Base-by-base conservation (phyloP, 2,797 vertebrate species). In the Ctenopoma multispine region DNA sequence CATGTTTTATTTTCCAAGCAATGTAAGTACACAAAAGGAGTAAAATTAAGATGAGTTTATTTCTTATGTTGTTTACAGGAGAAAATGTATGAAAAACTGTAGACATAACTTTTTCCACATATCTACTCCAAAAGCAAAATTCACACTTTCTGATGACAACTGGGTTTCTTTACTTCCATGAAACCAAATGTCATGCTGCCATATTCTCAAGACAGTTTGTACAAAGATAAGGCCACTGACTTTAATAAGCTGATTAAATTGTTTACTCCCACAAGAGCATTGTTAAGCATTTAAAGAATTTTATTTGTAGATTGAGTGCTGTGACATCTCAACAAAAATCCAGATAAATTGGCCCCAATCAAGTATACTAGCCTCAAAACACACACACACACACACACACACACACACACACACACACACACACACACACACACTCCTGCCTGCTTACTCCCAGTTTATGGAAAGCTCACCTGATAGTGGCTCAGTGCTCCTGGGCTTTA, bases 401-500 rank as follows among this genome's bases (percentile, higher is more conserved):
- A n/a, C n/a, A n/a, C n/a, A n/a, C n/a, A n/a, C n/a, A n/a, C n/a
- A n/a, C n/a, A n/a, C n/a, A n/a, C n/a, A n/a, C n/a, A 31, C 56
- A 48, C 34, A n/a, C 27, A 23, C 43, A 10, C 36, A 40, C 62
- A 38, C 29, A 13, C 43, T 55, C 29, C 71, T 41, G 18, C 57
- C 48, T 36, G 46, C 54, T 67, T 63, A 60, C 77, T 83, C 64
- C 79, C 63, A 77, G 71, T 90, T 87, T 83, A 80, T 77, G 61
- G 77, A 73, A 87, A 83, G 78, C 88, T 88, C 82, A 89, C 84
- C 86, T 89, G 88, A 88, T 87, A 84, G 87, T 73, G 67, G 86
- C 87, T 90, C 85, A 75, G 90, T 80, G 84, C 85, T 76, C 80
- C 84, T 79, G 73, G 83, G 89, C 82, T 86, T 89, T 81, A 66